Base-by-base conservation (phyloP, 2,888 invertebrate genomes). In the Helicoverpa assulta region DNA sequence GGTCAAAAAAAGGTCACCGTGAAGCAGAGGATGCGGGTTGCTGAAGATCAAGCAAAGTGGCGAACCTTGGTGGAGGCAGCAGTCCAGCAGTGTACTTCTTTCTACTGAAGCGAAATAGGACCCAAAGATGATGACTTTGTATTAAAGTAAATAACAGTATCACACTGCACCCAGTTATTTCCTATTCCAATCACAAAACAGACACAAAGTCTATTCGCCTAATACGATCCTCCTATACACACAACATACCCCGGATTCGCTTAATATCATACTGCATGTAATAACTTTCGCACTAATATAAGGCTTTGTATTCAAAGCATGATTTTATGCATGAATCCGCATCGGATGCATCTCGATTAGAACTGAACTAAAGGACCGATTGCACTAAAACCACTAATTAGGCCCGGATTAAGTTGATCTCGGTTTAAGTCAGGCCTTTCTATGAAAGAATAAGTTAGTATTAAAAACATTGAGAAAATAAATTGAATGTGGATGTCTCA, bases 241-340 rank as follows among this genome's bases (percentile, higher is more conserved):
- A 4, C 4, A 1, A 14, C 12, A 14, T 40, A 40, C 40, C 40
- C 14, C 12, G 12, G 40, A 40, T 12, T 14, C 40, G 40, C 40
- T 40, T 40, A 47, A 47, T 26, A 53, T 40, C 40, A 47, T 50
- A 18, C 18, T 8, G 3, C 54, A n/a, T 54, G 37, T 6, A 56
- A 26, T 59, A 12, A 37, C 19, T 50, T 51, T 51, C 52, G 5
- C 3, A 3, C 37, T 70, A 54, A 40, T 54, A n/a, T 56, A 12
- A 40, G 29, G 51, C n/a, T 56, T 64, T 29, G 10, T 18, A 61
- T 40, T 55, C 53, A 56, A 57, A 69, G 51, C 26, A 40, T 76
- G 37, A 73, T 73, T 69, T 69, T 55, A 73, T 76, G 76, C 76
- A 76, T 69, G 37, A n/a, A 40, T 40, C 33, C 43, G 40, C 6